Evolutionary conservation across 2,797 vertebrate genomes (phyloP).

Genomic region (Crenuchus spilurus): DNA sequence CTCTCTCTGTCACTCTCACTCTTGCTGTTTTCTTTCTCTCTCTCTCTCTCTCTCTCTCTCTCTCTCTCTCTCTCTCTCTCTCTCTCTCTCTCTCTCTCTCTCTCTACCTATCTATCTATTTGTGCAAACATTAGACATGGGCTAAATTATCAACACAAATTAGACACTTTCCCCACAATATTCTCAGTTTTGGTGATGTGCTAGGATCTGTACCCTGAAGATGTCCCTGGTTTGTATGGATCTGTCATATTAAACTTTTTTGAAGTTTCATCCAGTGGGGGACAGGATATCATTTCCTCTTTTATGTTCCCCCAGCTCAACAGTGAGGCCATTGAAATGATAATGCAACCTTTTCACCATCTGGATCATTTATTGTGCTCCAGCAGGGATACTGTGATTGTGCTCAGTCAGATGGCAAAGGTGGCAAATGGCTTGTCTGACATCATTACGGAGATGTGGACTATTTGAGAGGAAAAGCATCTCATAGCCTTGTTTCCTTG

Average conservation of each 20-base stretch:
- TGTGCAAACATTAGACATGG: too few species aligned
- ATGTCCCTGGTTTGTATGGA: constrained; percentile 11
- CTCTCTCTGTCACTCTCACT: too few species aligned
- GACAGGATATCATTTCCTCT: constrained; percentile 38
- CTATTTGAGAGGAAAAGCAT: not conserved
- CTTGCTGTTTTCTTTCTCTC: too few species aligned
- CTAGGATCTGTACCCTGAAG: not conserved
- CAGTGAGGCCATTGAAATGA: constrained; percentile 59
- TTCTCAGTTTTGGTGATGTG: too few species aligned
- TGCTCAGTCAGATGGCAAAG: constrained; percentile 34
- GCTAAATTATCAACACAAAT: too few species aligned
- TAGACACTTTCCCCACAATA: too few species aligned
- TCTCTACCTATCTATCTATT: too few species aligned
- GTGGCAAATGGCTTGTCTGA: constrained; percentile 27
- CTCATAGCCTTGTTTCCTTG: not conserved
- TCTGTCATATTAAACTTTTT: constrained; percentile 29
- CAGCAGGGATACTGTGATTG: constrained; percentile 40
- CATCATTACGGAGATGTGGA: constrained; percentile 3
- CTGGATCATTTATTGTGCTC: constrained; percentile 52
- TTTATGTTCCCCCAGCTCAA: constrained; percentile 37
- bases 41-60: too few species aligned
- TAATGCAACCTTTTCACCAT: constrained; percentile 64
- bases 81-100: too few species aligned
- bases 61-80: too few species aligned
- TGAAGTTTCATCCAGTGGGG: constrained; percentile 31